These are phyloP conservation scores for Eristalinus aeneus DNA, from an alignment of 2,888 invertebrate genomes.

Conservation along the genomic window DNA sequence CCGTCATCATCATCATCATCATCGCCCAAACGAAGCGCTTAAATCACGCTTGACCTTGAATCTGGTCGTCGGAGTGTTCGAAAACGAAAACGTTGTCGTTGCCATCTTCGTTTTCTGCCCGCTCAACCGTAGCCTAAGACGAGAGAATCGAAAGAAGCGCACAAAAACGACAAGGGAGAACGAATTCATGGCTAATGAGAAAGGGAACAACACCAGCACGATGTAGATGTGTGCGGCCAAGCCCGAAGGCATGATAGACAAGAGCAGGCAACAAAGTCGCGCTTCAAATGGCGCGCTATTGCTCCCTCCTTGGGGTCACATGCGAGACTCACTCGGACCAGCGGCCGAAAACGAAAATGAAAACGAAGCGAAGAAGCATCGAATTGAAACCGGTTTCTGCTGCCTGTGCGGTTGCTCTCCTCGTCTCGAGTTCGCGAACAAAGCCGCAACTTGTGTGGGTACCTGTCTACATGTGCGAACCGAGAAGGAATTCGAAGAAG, in stretches of 20 bases:
- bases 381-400: constrained; percentile 46
- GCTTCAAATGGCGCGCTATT: constrained; percentile 31
- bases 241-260: constrained; percentile 27
- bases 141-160: background rate
- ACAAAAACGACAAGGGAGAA: constrained; percentile 4
- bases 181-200: constrained; percentile 36
- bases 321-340: constrained; percentile 14
- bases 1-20: background rate
- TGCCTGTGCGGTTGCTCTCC: background rate
- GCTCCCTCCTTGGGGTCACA: constrained; percentile 34
- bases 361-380: constrained; percentile 40
- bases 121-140: constrained; percentile 36
- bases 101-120: constrained; percentile 28
- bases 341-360: background rate
- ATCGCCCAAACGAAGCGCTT: constrained; percentile 21
- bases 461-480: background rate
- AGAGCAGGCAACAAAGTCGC: constrained; percentile 27
- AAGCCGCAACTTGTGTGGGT: constrained; percentile 24
- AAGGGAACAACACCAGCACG: background rate
- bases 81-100: constrained; percentile 58
- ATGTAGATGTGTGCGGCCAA: background rate
- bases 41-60: constrained; percentile 68
- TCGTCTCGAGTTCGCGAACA: constrained; percentile 20
- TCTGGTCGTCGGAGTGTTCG: constrained; percentile 53
- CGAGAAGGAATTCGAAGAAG: background rate